These are phyloP conservation scores for Irena cyanogastra DNA, from an alignment of 2,113 vertebrate genomes.

Conservation along the genomic window DNA sequence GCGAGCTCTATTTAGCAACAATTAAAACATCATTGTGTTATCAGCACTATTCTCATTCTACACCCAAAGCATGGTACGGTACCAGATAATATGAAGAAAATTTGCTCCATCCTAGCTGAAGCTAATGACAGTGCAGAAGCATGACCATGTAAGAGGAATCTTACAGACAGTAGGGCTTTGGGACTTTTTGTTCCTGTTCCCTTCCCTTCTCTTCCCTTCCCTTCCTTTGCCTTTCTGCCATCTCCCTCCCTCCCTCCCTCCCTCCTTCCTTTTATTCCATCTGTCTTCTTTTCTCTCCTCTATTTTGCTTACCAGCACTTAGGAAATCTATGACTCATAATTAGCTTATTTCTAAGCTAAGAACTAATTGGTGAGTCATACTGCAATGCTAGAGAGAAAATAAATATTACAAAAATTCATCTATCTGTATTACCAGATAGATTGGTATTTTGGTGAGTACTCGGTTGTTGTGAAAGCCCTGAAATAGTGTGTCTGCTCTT, in stretches of 20 bases:
- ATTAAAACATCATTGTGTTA: neutral
- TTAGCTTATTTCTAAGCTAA: neutral
- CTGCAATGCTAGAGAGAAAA: neutral
- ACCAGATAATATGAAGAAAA: neutral
- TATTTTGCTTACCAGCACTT: neutral
- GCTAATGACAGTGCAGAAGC: neutral
- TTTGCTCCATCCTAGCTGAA: neutral
- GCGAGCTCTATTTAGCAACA: neutral
- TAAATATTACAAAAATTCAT: neutral
- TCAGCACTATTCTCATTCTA: neutral
- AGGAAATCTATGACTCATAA: neutral
- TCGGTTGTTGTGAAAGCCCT: neutral
- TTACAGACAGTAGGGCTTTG: neutral
- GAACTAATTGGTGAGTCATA: neutral
- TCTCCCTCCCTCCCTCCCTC: neutral
- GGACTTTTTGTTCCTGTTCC: too few relatives aligned
- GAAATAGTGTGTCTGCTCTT: neutral
- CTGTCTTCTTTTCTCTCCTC: neutral
- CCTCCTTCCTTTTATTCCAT: neutral
- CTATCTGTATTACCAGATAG: neutral
- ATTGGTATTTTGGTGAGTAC: neutral
- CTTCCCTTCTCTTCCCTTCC: neutral
- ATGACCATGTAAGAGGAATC: neutral
- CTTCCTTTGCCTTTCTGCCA: neutral
- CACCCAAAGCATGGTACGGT: neutral